Conservation (phyloP, 2,797 vertebrate genomes). For the Peromyscus nudipes region DNA sequence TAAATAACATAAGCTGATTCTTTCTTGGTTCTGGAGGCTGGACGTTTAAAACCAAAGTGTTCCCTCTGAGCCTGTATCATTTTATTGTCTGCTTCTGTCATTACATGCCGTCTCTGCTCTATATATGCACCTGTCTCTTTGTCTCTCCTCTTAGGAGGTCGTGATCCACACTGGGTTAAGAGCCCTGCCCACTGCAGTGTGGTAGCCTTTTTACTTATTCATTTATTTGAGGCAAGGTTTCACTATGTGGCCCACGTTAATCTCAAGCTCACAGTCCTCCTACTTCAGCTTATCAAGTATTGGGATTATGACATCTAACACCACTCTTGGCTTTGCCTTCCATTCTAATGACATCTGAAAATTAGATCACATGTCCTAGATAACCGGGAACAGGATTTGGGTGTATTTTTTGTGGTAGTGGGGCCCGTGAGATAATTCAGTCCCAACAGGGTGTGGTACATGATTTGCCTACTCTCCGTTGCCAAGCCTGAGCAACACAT, state of each 20-base stretch:
- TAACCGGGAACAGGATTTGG: neutral
- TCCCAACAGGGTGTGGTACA: neutral
- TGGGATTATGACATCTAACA: neutral
- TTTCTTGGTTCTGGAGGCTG: neutral
- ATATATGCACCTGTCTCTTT: neutral
- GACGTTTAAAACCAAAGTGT: neutral
- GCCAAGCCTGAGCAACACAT: neutral
- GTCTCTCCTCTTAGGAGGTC: neutral
- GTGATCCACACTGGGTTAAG: accelerated
- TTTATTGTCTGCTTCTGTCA: neutral
- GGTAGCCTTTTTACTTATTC: neutral
- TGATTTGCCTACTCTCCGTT: neutral
- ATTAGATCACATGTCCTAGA: neutral
- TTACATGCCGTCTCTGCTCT: accelerated
- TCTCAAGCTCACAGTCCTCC: neutral
- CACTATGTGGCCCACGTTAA: neutral
- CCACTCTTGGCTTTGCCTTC: neutral
- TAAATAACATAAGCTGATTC: neutral
- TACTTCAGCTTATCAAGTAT: neutral
- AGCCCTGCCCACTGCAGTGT: neutral
- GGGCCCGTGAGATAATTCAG: neutral
- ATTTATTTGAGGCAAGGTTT: neutral
- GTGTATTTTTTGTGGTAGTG: neutral
- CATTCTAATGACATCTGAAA: neutral
- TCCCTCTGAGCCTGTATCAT: accelerated